A percentile compares a stretch with the other conserved stretches of the same genome.
phyloP scores from a whole-genome alignment of 1,140 invertebrate genomes.

The Drosophila varians region DNA sequence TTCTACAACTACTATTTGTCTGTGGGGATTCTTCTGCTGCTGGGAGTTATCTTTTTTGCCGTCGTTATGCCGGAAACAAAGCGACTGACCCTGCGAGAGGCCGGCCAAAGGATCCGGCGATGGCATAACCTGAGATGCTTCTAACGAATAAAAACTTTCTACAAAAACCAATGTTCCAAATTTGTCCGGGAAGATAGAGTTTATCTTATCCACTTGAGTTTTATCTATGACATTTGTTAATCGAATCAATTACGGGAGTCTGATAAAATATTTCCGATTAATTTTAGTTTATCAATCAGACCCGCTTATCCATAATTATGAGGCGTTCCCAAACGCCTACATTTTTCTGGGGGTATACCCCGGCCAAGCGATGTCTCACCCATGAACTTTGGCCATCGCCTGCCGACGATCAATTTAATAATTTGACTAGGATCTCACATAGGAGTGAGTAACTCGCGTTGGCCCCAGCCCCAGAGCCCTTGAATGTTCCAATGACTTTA shows the following conservation, averaged over 20 bases:
- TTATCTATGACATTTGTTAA: conserved; percentile 31
- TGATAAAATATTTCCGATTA: conserved; percentile 15
- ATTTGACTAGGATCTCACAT: conserved; percentile 7
- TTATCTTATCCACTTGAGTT: neutral
- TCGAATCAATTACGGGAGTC: conserved; percentile 13
- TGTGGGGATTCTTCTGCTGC: conserved; percentile 57
- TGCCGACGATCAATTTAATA: conserved; percentile 13
- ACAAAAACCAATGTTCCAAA: neutral
- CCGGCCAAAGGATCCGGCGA: conserved; percentile 36
- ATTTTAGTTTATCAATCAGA: neutral
- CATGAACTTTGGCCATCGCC: conserved; percentile 20
- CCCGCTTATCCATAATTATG: neutral
- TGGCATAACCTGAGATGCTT: conserved; percentile 23
- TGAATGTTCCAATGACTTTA: conserved; percentile 16
- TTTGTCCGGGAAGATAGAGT: neutral
- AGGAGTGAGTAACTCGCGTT: conserved; percentile 18
- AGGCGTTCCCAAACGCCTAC: conserved; percentile 12
- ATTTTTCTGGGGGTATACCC: conserved; percentile 23
- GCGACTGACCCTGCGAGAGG: conserved; percentile 50
- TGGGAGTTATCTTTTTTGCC: conserved; percentile 49
- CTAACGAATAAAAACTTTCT: neutral
- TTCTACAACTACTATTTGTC: conserved; percentile 48
- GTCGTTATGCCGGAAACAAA: conserved; percentile 66
- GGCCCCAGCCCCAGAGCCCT: conserved; percentile 10
- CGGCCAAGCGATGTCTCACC: conserved; percentile 7